These are phyloP conservation scores for Pterostichus madidus DNA, from an alignment of 2,888 invertebrate genomes.

Conservation along the genomic window DNA sequence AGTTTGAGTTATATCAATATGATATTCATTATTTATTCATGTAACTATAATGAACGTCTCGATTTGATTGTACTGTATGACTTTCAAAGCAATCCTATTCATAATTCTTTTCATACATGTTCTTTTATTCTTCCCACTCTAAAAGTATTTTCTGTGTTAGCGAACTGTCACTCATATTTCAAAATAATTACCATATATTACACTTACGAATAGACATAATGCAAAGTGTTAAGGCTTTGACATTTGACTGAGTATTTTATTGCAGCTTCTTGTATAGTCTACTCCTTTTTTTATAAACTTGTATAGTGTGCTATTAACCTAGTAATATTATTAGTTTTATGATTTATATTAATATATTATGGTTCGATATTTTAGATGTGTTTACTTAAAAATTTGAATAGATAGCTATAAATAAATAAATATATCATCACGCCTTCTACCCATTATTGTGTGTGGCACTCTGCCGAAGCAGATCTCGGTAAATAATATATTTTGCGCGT, in stretches of 20 bases:
- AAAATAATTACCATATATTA: slow-evolving; percentile 42
- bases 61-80: slow-evolving; percentile 7
- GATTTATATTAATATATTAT: not conserved
- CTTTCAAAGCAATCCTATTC: slow-evolving; percentile 20
- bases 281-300: not conserved
- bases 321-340: not conserved
- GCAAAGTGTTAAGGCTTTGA: slow-evolving; percentile 22
- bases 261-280: slow-evolving; percentile 13
- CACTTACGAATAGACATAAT: slow-evolving; percentile 9
- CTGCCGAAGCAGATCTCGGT: no score
- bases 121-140: slow-evolving; percentile 14
- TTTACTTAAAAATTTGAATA: not conserved
- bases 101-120: slow-evolving; percentile 19
- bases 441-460: no score
- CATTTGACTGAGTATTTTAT: not conserved
- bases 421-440: no score
- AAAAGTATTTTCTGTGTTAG: slow-evolving; percentile 36
- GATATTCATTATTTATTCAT: no score
- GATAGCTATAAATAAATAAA: no score
- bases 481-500: no score
- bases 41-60: slow-evolving; percentile 3
- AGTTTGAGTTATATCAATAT: no score
- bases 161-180: slow-evolving; percentile 35
- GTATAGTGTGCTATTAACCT: not conserved
- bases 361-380: not conserved